Evolutionary conservation across 2,113 vertebrate genomes (phyloP).

Genomic region (Pachycephala philippinensis): DNA sequence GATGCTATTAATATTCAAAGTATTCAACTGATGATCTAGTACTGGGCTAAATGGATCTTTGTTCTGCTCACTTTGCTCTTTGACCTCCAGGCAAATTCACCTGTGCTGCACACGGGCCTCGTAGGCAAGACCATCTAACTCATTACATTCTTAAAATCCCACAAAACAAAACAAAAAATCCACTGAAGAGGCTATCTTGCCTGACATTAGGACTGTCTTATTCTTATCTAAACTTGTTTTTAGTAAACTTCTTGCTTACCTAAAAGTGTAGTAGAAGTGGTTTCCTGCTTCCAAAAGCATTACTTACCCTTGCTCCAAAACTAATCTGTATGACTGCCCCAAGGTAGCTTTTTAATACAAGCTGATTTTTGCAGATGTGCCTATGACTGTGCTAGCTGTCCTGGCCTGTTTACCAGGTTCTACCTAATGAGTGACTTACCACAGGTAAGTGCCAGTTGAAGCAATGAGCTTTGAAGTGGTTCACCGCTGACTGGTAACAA

Average conservation of each 20-base stretch:
- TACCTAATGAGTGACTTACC: constrained; percentile 66
- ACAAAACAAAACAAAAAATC: not conserved
- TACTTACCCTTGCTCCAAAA: not conserved
- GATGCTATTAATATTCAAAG: not conserved
- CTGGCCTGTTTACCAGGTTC: not conserved
- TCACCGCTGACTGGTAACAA: constrained; percentile 78
- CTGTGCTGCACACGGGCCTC: not conserved
- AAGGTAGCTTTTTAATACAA: not conserved
- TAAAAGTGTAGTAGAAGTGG: not conserved
- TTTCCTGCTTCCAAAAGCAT: not conserved
- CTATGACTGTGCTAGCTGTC: not conserved
- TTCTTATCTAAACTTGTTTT: not conserved
- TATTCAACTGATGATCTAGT: not conserved
- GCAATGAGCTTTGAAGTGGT: constrained; percentile 83
- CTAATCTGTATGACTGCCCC: not conserved
- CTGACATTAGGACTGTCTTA: not conserved
- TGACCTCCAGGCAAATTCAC: not conserved
- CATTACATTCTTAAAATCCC: not conserved
- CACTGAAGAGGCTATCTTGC: not conserved
- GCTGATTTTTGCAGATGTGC: not conserved
- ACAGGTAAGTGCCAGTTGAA: constrained; percentile 89
- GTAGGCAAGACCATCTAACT: not conserved
- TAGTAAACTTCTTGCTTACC: not conserved
- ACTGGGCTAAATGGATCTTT: not conserved
- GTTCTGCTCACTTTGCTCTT: not conserved